Percentiles rank a stretch among this genome's conserved stretches.
Conservation (phyloP, 2,888 invertebrate species). For the Flexamia atlantica region DNA sequence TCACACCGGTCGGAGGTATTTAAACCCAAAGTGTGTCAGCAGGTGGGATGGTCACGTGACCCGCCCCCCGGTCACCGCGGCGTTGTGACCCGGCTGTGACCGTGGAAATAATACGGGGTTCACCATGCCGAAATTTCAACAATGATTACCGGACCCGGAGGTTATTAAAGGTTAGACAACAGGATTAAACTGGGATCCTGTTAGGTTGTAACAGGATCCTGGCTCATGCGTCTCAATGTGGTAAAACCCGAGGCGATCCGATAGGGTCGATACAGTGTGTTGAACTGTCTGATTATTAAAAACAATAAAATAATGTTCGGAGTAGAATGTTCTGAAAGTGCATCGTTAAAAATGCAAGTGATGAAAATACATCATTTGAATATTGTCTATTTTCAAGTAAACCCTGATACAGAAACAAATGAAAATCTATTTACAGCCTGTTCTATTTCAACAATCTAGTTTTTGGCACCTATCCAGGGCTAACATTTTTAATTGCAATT, state of each 20-base stretch:
- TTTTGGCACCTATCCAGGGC: no score
- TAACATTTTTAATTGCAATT: no score
- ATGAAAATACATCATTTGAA: no score
- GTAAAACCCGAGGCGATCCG: neutral
- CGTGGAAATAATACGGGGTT: slow-evolving; percentile 39
- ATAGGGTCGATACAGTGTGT: neutral
- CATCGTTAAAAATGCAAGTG: no score
- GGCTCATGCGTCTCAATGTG: neutral
- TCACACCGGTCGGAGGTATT: slow-evolving; percentile 7
- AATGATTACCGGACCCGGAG: neutral
- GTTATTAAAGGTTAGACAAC: neutral
- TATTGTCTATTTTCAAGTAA: no score
- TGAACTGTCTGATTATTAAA: no score
- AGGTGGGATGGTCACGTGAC: slow-evolving; percentile 33
- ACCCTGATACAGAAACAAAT: no score
- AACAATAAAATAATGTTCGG: no score
- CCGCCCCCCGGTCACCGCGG: neutral
- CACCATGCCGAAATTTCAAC: neutral
- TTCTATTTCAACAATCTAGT: no score
- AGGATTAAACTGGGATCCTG: no score
- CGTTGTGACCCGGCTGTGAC: neutral
- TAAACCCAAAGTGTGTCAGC: slow-evolving; percentile 38
- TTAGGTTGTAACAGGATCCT: slow-evolving; percentile 16
- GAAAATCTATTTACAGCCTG: no score
- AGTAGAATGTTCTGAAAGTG: no score